These are phyloP conservation scores for Neogale vison DNA, from an alignment of 2,113 vertebrate species.

Conservation along the genomic window DNA sequence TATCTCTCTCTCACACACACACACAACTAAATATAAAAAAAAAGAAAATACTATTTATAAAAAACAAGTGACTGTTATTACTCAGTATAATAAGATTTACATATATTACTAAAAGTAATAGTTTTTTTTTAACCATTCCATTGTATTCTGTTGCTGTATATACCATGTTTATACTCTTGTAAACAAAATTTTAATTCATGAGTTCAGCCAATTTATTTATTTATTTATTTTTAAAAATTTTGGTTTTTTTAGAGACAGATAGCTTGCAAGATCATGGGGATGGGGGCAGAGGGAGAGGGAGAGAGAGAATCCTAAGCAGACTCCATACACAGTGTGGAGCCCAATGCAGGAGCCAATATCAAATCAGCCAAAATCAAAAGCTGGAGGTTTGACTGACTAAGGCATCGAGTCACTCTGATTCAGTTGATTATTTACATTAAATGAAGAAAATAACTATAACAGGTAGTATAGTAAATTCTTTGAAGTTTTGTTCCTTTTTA, in stretches of 20 bases:
- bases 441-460: not conserved
- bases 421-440: not conserved
- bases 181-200: not conserved
- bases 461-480: not conserved
- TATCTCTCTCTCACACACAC: not conserved
- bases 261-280: not conserved
- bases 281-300: not conserved
- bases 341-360: not conserved
- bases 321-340: not conserved
- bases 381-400: not conserved
- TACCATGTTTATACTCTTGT: not conserved
- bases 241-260: not conserved
- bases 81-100: not conserved
- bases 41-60: not conserved
- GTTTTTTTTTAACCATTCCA: not conserved
- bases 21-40: not conserved
- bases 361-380: not conserved
- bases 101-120: not conserved
- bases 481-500: not conserved
- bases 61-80: not conserved
- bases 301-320: not conserved
- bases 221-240: not conserved
- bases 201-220: not conserved
- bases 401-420: not conserved
- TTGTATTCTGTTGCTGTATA: not conserved